Base-by-base conservation (phyloP, 2,113 vertebrate species). In the Cryptoleucopteryx plumbea region DNA sequence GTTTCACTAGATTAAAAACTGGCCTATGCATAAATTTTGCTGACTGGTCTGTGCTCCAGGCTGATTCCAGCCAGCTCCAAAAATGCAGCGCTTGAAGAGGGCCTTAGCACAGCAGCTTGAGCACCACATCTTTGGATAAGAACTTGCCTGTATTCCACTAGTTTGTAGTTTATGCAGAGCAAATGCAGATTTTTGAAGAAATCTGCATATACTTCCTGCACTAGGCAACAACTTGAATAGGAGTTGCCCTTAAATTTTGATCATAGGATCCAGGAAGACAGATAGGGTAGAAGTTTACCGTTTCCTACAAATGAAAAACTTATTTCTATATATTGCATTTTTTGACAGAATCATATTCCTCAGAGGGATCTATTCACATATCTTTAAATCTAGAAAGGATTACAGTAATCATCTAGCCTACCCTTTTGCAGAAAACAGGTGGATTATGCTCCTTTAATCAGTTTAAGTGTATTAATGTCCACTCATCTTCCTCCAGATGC, bases 271-370 rank as follows among this genome's bases (percentile, higher is more conserved):
- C 42, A 63, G n/a, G 40, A 83, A 70, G n/a, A 62, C 71, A 62
- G 40, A 38, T 31, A 13, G 20, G 10, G 32, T 21, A 55, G 17
- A 56, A 36, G 50, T 67, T 67, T 45, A 59, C 52, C 0, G 0
- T 34, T 52, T 65, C 18, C 36, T 72, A 19, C 34, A 43, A 79
- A 66, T 1, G 7, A 67, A 86, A 53, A 53, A 8, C 2, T 17
- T 53, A 21, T 56, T 82, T 70, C 63, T 87, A 43, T 16, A 55
- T 50, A 31, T 27, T 63, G 32, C 16, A 38, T 32, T 48, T 82
- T 82, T 56, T 63, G 48, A 50, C 56, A 63, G 22, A 68, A 88
- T 43, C 5, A 8, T 85, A 59, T 32, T 77, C 21, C 23, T 82
- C 15, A 36, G 40, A 53, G 21, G 14, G n/a, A 55, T 65, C 55